Evolutionary conservation across 2,888 invertebrate species (phyloP), one percentile per base, ranked within the genome.

Genomic region (Caenorhabditis parvicauda): DNA sequence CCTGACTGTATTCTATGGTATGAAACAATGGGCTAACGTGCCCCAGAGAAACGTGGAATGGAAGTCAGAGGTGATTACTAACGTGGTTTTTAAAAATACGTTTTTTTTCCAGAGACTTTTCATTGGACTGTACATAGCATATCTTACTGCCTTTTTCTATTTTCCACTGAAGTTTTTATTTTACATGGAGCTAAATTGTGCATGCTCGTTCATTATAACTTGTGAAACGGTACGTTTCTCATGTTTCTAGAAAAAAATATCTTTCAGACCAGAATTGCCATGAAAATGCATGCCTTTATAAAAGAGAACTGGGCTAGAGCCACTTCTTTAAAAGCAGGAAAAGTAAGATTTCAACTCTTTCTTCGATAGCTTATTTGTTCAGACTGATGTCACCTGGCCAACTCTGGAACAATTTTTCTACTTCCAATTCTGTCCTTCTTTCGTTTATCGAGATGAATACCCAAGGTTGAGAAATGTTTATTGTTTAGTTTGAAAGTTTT

Each of bases 141-240:
- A 79, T 45, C 60, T 74, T 14, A 44, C 59, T 24, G 63, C 60
- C 9, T 65, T 77, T 50, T 79, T 78, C 61, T 78, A 73, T 50
- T 72, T 68, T 32, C 70, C 79, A 9, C 57, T 79, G 41, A 65
- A 62, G 44, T 77, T 77, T 37, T 57, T 79, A n/a, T 77, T 70
- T 62, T 54, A 55, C 28, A 58, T 56, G 41, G 52, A 77, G 37
- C 66, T 79, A 9, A 73, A 74, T 48, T 75, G 74, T 49, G 79
- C 79, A 5, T 79, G 79, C 57, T 75, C 75, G 22, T 79, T 79
- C 54, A 76, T 79, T 17, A 79, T 79, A 45, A 79, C 79, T 6
- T 79, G 79, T 50, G 79, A 79, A 61, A 76, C 78, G 46, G 79
- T 79, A 35, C 54, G 72, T 57, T 56, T 17, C 38, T 12, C 9